phyloP scores from a whole-genome alignment of 2,113 vertebrate genomes.

The Psittacula cyanocephala region DNA sequence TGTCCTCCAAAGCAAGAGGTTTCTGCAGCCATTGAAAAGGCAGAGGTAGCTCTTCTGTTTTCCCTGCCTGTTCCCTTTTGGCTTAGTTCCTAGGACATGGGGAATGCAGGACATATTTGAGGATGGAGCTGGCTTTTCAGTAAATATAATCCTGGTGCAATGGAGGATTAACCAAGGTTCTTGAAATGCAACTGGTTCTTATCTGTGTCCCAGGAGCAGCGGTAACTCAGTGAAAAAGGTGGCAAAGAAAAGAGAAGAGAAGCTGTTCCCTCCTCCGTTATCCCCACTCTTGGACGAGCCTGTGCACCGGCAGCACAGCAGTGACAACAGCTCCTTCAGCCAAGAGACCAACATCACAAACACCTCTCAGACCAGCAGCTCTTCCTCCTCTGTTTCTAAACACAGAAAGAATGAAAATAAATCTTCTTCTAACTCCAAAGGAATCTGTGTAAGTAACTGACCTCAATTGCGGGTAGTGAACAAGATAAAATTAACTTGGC shows the following conservation, averaged over 20 bases:
- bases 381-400: slow-evolving; percentile 75
- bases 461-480: neutral
- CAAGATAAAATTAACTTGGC: neutral
- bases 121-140: neutral
- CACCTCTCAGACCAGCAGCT: slow-evolving; percentile 54
- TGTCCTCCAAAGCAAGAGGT: slow-evolving; percentile 45
- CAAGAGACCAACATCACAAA: slow-evolving; percentile 75
- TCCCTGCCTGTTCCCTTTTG: neutral
- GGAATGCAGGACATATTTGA: neutral
- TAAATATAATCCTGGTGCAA: neutral
- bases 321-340: slow-evolving; percentile 77
- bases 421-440: slow-evolving; percentile 78
- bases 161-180: neutral
- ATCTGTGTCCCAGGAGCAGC: slow-evolving; percentile 59
- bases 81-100: neutral
- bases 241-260: slow-evolving; percentile 86
- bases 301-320: slow-evolving; percentile 73
- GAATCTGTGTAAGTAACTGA: slow-evolving; percentile 77
- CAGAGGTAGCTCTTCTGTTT: neutral
- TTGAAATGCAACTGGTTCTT: neutral
- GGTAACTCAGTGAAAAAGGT: slow-evolving; percentile 81
- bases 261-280: slow-evolving; percentile 89
- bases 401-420: slow-evolving; percentile 88
- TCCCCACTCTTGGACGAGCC: slow-evolving; percentile 89
- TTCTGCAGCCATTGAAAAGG: neutral